Conservation (phyloP, 2,113 vertebrate genomes). For the Microcebus lehilahytsara region DNA sequence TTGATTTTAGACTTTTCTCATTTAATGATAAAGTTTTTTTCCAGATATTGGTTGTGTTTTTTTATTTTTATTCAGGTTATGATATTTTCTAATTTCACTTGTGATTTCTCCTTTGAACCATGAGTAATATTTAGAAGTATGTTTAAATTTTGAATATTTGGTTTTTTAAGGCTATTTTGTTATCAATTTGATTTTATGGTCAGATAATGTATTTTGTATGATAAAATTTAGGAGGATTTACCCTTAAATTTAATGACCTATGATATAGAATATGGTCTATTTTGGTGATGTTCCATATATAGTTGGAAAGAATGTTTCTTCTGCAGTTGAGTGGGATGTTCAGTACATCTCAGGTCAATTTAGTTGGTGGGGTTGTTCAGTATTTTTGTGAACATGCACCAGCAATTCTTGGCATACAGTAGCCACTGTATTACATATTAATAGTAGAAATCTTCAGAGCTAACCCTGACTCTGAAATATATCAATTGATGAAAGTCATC, state of each 20-base stretch:
- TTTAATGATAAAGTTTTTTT: background rate
- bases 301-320: background rate
- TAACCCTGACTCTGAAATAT: background rate
- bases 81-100: background rate
- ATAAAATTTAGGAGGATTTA: background rate
- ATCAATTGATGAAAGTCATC: background rate
- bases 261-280: background rate
- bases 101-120: background rate
- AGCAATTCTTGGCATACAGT: background rate
- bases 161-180: background rate
- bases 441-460: background rate
- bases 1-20: background rate
- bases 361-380: background rate
- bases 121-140: background rate
- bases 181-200: background rate
- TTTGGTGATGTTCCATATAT: background rate
- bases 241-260: background rate
- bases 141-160: background rate
- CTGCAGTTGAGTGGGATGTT: background rate
- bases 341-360: background rate
- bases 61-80: background rate
- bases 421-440: background rate
- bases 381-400: background rate
- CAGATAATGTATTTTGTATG: background rate
- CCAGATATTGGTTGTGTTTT: background rate